These are phyloP conservation scores for Stichodactyla helianthus DNA, from an alignment of 64 coral and sea anemone species.

Conservation along the genomic window DNA sequence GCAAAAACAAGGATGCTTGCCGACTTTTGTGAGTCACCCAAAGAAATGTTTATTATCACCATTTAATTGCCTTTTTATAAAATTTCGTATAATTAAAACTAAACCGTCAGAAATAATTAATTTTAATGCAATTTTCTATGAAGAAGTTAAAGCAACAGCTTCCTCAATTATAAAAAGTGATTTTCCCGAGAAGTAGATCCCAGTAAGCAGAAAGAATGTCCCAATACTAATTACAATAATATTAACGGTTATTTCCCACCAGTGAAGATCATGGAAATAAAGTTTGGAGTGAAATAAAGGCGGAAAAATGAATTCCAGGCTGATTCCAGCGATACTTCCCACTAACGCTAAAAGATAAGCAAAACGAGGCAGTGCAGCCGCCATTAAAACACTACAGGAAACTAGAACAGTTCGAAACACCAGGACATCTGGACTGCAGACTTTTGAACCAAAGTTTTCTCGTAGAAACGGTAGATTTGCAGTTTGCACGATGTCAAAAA, in stretches of 20 bases:
- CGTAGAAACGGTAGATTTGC: conserved; percentile 43
- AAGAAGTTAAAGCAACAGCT: not conserved
- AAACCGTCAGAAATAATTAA: no score
- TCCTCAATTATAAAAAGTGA: not conserved
- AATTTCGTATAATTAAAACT: no score
- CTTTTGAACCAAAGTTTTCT: conserved; percentile 43
- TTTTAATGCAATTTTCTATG: not conserved
- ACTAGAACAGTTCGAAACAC: conserved; percentile 53
- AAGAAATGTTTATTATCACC: no score
- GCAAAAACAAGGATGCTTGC: no score
- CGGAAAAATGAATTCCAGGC: conserved; percentile 89
- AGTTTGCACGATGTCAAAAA: conserved; percentile 85
- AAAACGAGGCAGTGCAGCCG: conserved; percentile 70
- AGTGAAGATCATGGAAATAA: conserved; percentile 59
- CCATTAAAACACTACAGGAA: conserved; percentile 51
- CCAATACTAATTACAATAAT: conserved; percentile 58
- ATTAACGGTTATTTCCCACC: conserved; percentile 65
- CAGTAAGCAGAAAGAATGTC: conserved; percentile 52
- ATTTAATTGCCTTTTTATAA: no score
- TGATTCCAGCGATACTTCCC: conserved; percentile 81
- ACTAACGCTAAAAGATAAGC: conserved; percentile 78
- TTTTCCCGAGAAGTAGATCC: conserved; percentile 62
- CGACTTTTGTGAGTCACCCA: no score
- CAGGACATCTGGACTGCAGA: conserved; percentile 38
- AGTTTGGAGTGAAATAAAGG: conserved; percentile 85